Conservation (phyloP, 2,888 invertebrate species). For the Parapristionchus giblindavisi region DNA sequence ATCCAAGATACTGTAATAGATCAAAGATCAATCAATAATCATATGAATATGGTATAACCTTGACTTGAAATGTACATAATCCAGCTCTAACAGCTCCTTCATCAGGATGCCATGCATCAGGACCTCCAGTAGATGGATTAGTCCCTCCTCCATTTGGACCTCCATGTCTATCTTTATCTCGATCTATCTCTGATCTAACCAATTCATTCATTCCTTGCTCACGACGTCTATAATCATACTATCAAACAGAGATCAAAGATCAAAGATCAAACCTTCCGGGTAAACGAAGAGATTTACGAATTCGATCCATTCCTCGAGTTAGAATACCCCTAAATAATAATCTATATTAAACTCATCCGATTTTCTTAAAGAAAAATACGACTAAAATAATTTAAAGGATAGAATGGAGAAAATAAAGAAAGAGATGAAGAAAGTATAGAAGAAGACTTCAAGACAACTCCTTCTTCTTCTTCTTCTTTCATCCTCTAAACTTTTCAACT, state of each 20-base stretch:
- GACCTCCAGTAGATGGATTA: slow-evolving; percentile 26
- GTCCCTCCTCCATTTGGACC: no score
- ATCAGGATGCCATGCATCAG: slow-evolving; percentile 76
- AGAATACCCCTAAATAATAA: slow-evolving; percentile 44
- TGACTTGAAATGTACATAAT: slow-evolving; percentile 95
- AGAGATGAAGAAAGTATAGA: neutral
- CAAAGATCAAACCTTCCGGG: slow-evolving; percentile 4
- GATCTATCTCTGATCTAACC: neutral
- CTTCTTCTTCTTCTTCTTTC: no score
- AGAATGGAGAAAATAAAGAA: neutral
- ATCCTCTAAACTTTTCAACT: no score
- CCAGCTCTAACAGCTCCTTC: slow-evolving; percentile 93
- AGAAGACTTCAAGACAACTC: no score
- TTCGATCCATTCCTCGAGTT: slow-evolving; percentile 73
- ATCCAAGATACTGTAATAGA: slow-evolving; percentile 85
- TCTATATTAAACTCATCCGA: neutral
- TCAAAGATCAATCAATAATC: neutral
- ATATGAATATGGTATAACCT: slow-evolving; percentile 73
- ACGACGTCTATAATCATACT: neutral
- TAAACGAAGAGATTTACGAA: slow-evolving; percentile 76
- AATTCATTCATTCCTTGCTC: neutral
- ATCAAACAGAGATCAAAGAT: neutral
- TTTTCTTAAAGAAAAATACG: neutral
- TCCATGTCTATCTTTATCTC: no score
- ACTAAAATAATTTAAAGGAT: neutral